phyloP scores from a whole-genome alignment of 1,140 invertebrate genomes.

The Hylaeus volcanicus region DNA sequence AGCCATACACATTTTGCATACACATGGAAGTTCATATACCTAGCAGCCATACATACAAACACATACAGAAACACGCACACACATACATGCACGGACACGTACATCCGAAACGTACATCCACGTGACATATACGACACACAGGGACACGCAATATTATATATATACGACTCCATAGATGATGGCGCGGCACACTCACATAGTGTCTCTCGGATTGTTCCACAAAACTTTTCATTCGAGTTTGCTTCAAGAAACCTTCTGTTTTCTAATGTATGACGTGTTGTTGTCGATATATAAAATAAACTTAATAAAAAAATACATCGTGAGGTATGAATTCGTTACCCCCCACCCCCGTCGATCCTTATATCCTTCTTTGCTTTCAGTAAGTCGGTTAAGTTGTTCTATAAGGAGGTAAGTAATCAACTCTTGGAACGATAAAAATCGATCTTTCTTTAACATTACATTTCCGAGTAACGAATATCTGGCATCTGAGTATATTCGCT shows the following conservation, averaged over 20 bases:
- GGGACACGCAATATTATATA: constrained; percentile 80
- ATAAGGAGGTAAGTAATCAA: too few species aligned
- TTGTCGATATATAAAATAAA: constrained; percentile 82
- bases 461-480: too few species aligned
- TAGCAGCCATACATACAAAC: constrained; percentile 43
- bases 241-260: constrained; percentile 82
- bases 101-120: constrained; percentile 54
- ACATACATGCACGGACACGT: constrained; percentile 49
- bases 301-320: constrained; percentile 80
- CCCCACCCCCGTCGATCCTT: constrained; percentile 13
- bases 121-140: constrained; percentile 60
- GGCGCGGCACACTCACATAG: constrained; percentile 81
- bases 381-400: too few species aligned
- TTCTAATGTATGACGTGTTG: constrained; percentile 82
- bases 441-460: too few species aligned
- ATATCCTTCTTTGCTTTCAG: not conserved
- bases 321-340: constrained; percentile 44
- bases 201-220: constrained; percentile 82
- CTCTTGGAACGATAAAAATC: too few species aligned
- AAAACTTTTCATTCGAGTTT: constrained; percentile 82
- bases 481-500: too few species aligned
- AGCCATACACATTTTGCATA: constrained; percentile 45
- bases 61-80: constrained; percentile 42
- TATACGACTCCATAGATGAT: constrained; percentile 82
- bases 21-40: constrained; percentile 27